phyloP scores from a whole-genome alignment of 2,797 vertebrate genomes.

The Hozukius guyotensis region DNA sequence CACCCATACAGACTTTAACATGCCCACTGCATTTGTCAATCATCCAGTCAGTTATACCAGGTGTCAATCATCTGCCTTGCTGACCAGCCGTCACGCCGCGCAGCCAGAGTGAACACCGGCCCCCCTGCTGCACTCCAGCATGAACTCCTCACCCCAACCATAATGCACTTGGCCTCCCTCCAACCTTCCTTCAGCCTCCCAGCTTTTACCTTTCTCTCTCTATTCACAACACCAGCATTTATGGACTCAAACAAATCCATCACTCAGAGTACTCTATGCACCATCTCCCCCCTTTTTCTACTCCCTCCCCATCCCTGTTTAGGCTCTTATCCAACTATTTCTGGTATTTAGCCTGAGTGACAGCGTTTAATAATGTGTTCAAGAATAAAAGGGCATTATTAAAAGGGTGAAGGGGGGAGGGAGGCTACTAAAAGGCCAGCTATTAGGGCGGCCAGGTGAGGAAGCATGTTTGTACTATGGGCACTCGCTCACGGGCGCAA shows the following conservation, averaged over 20 bases:
- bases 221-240: constrained; percentile 69
- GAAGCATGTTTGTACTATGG: background rate
- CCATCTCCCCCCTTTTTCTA: background rate
- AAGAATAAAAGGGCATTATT: constrained; percentile 77
- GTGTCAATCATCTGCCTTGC: constrained; percentile 64
- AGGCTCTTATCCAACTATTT: constrained; percentile 77
- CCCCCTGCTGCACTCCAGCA: constrained; percentile 51
- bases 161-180: constrained; percentile 73
- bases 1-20: constrained; percentile 26
- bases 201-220: constrained; percentile 66
- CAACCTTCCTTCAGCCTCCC: constrained; percentile 65
- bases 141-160: constrained; percentile 77
- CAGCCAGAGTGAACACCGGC: constrained; percentile 33
- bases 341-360: constrained; percentile 84
- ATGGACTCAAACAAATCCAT: constrained; percentile 72
- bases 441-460: constrained; percentile 58
- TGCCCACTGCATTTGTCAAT: constrained; percentile 54
- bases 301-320: constrained; percentile 43
- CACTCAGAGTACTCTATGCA: constrained; percentile 59
- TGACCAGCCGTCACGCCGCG: constrained; percentile 45
- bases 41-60: constrained; percentile 41
- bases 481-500: background rate
- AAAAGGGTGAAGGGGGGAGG: constrained; percentile 45
- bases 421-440: constrained; percentile 55
- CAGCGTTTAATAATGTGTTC: constrained; percentile 83